Base-by-base conservation (phyloP, 1,140 invertebrate genomes). In the Drosophila truncata region DNA sequence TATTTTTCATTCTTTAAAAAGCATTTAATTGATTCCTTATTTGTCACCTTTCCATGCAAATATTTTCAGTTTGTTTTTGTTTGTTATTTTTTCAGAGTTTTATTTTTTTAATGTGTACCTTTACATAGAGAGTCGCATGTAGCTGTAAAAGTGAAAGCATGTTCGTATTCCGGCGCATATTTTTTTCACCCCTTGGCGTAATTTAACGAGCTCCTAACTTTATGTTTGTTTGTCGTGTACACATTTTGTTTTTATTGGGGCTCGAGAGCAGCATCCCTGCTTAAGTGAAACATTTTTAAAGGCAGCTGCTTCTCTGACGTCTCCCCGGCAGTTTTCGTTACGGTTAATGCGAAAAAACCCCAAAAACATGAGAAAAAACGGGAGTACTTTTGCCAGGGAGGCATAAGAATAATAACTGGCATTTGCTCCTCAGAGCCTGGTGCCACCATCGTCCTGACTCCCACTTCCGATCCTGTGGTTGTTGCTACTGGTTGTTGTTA, bases 261-360 rank as follows among this genome's bases (percentile, higher is more conserved):
- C 62, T 70, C 47, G 62, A 20, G 37, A 67, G 66, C 20, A 77
- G 65, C 42, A 46, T 60, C 57, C 71, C 54, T 71, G 81, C 55
- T 88, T 90, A 84, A 88, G 85, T 88, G 84, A 88, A 84, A 90
- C 85, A 88, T 88, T 88, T 90, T 90, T 90, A 84, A 88, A 80
- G 84, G 50, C 37, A 42, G 35, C n/a, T 10, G 27, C 60, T n/a
- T n/a, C n/a, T n/a, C n/a, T n/a, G 2, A 16, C 44, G 16, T 27
- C 44, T 63, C 58, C 66, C 57, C 75, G 70, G 60, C 81, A 85
- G 81, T 87, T 86, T 78, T 70, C 57, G 59, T 86, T 78, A 70
- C 60, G 62, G 77, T 65, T 80, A 88, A 88, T 60, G 69, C 62
- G 57, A 73, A 84, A 70, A 71, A 78, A 62, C 37, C 57, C 49